Evolutionary conservation across 2,113 vertebrate species (phyloP).

Genomic region (Ciconia boyciana): DNA sequence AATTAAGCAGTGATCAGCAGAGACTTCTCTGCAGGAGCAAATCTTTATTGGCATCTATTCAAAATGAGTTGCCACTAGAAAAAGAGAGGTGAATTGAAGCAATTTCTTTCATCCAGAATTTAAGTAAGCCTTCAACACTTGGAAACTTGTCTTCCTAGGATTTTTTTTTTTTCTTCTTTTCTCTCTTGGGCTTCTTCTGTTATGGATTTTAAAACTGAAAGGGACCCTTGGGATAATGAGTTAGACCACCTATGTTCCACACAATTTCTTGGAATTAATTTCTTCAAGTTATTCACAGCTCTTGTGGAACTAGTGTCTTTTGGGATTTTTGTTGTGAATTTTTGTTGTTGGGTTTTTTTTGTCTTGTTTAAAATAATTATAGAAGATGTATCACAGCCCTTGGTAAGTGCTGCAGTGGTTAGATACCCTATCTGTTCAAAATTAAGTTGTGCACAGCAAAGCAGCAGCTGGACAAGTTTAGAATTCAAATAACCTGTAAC

Average conservation of each 20-base stretch:
- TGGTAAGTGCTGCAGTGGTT: neutral
- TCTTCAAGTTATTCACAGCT: neutral
- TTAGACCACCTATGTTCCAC: neutral
- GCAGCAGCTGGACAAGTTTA: neutral
- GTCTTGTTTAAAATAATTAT: neutral
- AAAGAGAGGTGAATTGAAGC: neutral
- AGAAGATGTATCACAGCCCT: neutral
- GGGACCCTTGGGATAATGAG: neutral
- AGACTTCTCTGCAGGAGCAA: constrained; percentile 12
- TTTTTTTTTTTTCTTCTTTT: neutral
- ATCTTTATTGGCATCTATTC: constrained; percentile 17
- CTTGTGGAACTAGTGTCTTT: neutral
- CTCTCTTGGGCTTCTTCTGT: neutral
- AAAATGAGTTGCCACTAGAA: constrained; percentile 6
- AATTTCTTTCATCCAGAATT: neutral
- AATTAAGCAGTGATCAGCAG: constrained; percentile 21
- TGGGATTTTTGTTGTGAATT: neutral
- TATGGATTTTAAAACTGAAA: neutral
- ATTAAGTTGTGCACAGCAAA: neutral
- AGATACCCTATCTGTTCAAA: neutral
- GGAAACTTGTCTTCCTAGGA: neutral
- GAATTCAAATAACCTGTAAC: neutral
- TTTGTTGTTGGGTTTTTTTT: neutral
- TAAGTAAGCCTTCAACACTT: neutral
- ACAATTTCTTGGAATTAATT: neutral